Conservation (phyloP, 2,797 vertebrate species). For the Sciaenops ocellatus region DNA sequence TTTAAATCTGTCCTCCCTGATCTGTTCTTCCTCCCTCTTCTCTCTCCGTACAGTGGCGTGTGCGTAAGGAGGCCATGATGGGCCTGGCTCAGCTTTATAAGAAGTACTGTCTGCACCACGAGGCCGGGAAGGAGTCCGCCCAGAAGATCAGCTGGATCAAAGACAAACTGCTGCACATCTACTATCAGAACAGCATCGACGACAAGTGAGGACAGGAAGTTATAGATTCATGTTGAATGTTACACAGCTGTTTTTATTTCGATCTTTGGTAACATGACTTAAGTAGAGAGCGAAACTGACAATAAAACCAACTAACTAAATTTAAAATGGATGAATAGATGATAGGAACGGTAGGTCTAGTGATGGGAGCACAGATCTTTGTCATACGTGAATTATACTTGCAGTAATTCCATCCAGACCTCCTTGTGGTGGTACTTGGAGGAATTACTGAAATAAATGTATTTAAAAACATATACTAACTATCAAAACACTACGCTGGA, state of each 20-base stretch:
- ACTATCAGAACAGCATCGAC: conserved; percentile 99
- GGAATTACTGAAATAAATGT: too few species aligned
- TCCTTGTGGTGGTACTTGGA: too few species aligned
- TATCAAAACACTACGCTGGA: too few species aligned
- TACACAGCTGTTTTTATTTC: background rate
- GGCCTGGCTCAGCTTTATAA: conserved; percentile 97
- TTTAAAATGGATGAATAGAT: background rate
- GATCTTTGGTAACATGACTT: background rate
- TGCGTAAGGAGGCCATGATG: conserved; percentile 99
- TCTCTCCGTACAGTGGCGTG: conserved; percentile 88
- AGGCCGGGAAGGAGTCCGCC: conserved; percentile 98
- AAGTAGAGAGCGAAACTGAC: background rate
- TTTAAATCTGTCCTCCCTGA: background rate
- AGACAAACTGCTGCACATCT: conserved; percentile 99
- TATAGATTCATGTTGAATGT: background rate
- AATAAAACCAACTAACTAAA: background rate
- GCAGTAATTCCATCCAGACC: too few species aligned
- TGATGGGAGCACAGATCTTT: background rate
- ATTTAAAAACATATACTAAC: too few species aligned
- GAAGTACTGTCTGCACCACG: conserved; percentile 98
- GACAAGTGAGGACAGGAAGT: conserved; percentile 90
- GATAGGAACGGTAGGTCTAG: background rate
- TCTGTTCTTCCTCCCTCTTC: background rate
- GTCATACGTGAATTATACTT: too few species aligned
- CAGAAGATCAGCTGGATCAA: conserved; percentile 99